Evolutionary conservation across 1,140 invertebrate species (phyloP).

Genomic region (Bombus fervidus): DNA sequence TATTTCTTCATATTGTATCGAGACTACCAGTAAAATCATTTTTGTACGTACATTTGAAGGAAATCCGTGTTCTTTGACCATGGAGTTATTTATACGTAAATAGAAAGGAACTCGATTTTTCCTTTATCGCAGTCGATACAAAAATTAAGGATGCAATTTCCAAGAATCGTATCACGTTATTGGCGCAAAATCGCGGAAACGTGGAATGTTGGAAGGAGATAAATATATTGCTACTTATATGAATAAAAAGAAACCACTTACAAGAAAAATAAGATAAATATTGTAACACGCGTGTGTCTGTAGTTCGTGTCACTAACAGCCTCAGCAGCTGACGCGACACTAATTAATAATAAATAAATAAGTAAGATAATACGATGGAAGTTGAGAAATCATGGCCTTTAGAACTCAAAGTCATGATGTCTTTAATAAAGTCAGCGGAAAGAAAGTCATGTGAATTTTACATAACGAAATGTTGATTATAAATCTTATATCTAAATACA

Average conservation of each 20-base stretch:
- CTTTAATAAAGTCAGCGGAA: background rate
- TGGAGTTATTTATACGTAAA: background rate
- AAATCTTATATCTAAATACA: background rate
- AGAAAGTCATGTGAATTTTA: background rate
- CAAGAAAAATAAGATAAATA: background rate
- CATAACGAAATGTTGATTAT: background rate
- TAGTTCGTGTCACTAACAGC: too few species aligned
- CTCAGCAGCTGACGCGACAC: too few species aligned
- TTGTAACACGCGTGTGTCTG: too few species aligned
- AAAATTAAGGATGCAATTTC: background rate
- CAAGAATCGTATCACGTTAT: background rate
- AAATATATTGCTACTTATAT: background rate
- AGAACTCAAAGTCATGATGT: slow-evolving; percentile 40
- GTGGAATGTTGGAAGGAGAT: too few species aligned
- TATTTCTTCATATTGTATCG: background rate
- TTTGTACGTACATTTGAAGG: background rate
- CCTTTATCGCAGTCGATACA: background rate
- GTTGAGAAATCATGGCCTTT: slow-evolving; percentile 43
- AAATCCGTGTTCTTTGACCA: background rate
- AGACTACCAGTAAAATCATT: background rate
- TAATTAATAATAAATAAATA: too few species aligned
- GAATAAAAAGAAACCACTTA: background rate
- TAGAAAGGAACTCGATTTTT: background rate
- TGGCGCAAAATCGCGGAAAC: background rate
- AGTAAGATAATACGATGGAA: slow-evolving; percentile 14